A percentile compares a stretch with the other conserved stretches of the same genome.
Conservation (phyloP, 2,113 vertebrate genomes). For the Larimichthys polyactis region DNA sequence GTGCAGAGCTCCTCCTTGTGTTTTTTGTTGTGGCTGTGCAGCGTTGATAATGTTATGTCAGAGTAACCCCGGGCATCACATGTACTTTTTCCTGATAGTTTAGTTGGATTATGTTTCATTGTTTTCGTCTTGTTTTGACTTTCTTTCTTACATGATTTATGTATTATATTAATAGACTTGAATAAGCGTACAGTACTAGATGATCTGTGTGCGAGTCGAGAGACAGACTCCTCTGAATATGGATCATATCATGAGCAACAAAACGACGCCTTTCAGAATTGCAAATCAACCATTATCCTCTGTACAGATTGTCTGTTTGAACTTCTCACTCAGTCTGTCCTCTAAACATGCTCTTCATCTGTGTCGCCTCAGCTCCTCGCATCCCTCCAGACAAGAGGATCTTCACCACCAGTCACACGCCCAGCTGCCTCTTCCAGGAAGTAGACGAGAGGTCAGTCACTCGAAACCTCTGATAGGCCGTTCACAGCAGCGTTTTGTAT, state of each 20-base stretch:
- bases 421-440: constrained; percentile 93
- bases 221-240: constrained; percentile 26
- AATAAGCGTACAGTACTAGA: neutral
- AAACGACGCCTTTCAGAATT: neutral
- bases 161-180: no score
- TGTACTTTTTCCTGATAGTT: neutral
- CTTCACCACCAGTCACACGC: constrained; percentile 92
- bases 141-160: no score
- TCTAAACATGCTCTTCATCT: constrained; percentile 1
- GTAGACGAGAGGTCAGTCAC: constrained; percentile 88
- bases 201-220: neutral
- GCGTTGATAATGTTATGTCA: constrained; percentile 7
- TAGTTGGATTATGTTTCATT: neutral
- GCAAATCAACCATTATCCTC: neutral
- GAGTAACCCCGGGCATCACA: neutral
- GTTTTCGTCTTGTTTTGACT: neutral
- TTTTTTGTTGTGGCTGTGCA: constrained; percentile 9
- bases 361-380: constrained; percentile 85
- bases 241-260: neutral
- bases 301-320: neutral
- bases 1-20: neutral
- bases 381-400: constrained; percentile 92
- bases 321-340: neutral
- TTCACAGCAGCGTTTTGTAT: no score
- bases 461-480: neutral